phyloP scores from a whole-genome alignment of 2,888 invertebrate genomes.

The Hirtodrosophila alboralis region DNA sequence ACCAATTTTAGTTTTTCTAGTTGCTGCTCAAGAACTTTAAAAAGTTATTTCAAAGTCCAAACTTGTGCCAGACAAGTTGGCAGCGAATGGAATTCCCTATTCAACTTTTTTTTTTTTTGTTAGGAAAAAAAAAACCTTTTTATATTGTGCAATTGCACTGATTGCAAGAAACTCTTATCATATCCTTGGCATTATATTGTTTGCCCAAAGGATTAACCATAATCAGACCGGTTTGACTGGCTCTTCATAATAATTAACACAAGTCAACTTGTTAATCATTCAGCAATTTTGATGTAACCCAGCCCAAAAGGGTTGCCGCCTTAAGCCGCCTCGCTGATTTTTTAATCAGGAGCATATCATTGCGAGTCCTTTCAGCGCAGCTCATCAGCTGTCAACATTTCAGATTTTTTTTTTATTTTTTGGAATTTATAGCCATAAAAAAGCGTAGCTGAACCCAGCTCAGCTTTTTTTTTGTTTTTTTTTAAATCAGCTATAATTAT shows the following conservation, averaged over 20 bases:
- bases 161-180: conserved; percentile 33
- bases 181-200: conserved; percentile 42
- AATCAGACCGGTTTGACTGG: conserved; percentile 52
- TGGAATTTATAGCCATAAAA: conserved; percentile 32
- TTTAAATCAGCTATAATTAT: conserved; percentile 70
- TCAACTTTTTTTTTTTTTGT: conserved; percentile 22
- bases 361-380: conserved; percentile 16
- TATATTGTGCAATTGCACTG: conserved; percentile 40
- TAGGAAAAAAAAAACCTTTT: conserved; percentile 21
- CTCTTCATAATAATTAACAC: conserved; percentile 62
- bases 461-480: conserved; percentile 21
- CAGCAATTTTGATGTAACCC: conserved; percentile 64
- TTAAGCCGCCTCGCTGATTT: conserved; percentile 66
- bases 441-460: conserved; percentile 15
- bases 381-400: conserved; percentile 80
- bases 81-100: conserved; percentile 13
- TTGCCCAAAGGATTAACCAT: conserved; percentile 62
- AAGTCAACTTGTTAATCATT: conserved; percentile 81
- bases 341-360: conserved; percentile 76
- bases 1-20: conserved; percentile 20
- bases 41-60: conserved; percentile 21
- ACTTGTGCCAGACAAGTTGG: conserved; percentile 33
- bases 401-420: conserved; percentile 16
- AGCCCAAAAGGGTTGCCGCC: conserved; percentile 71
- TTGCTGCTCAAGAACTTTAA: conserved; percentile 48